Conservation (phyloP, 2,113 vertebrate species). For the Agapornis roseicollis region DNA sequence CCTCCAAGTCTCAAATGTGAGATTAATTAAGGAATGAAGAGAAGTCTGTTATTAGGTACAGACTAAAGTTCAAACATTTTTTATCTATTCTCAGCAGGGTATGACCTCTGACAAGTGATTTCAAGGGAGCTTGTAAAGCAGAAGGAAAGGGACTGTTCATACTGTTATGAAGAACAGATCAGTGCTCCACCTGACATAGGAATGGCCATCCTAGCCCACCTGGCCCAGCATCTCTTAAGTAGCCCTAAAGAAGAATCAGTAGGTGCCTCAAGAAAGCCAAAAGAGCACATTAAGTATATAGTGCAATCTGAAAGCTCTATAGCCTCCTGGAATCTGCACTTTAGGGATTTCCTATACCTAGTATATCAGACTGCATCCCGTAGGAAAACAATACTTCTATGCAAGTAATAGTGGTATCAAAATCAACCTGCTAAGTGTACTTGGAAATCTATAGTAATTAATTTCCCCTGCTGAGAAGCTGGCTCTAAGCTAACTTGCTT, state of each 20-base stretch:
- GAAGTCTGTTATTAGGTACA: background rate
- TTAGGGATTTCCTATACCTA: background rate
- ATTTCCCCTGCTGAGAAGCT: background rate
- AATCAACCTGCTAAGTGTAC: background rate
- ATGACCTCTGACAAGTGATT: conserved; percentile 17
- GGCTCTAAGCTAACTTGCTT: background rate
- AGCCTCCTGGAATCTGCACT: background rate
- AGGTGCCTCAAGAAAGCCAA: background rate
- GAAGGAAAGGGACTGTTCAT: background rate
- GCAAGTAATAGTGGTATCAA: background rate
- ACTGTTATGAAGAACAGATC: background rate
- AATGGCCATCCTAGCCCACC: background rate
- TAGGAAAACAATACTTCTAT: background rate
- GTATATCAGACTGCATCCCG: background rate
- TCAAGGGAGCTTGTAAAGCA: background rate
- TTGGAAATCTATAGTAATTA: background rate
- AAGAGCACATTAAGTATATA: background rate
- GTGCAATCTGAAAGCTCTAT: background rate
- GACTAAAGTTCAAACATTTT: background rate
- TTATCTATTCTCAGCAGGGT: background rate
- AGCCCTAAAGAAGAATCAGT: background rate
- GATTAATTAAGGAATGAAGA: background rate
- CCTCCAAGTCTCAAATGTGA: background rate
- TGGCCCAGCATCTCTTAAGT: background rate
- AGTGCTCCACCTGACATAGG: background rate